These are phyloP conservation scores for Sylvia atricapilla DNA, from an alignment of 2,113 vertebrate genomes.

Conservation along the genomic window DNA sequence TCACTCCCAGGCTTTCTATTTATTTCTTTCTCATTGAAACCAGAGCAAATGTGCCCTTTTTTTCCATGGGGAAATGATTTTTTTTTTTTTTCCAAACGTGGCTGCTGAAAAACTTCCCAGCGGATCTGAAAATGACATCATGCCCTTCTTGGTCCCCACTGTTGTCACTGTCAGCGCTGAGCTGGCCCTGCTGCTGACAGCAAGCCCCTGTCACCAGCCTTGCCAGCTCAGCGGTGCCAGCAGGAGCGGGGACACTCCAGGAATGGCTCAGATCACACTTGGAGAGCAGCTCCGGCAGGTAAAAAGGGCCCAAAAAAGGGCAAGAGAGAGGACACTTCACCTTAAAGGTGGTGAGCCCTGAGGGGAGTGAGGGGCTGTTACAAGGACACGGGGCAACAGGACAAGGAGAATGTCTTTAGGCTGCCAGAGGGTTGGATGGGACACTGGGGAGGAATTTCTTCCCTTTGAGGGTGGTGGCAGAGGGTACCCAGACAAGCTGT, in stretches of 20 bases:
- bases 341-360: not conserved
- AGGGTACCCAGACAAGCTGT: not conserved
- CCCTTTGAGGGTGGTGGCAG: not conserved
- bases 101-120: not conserved
- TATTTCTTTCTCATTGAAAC: constrained; percentile 60
- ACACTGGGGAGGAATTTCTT: not conserved
- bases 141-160: not conserved
- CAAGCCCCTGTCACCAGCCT: not conserved
- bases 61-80: not conserved
- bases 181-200: not conserved
- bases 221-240: not conserved
- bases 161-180: not conserved
- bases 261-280: rapidly evolving
- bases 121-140: not conserved
- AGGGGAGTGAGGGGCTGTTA: not conserved
- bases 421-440: not conserved
- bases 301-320: not conserved
- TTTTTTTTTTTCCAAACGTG: constrained; percentile 2
- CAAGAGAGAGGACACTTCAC: not conserved
- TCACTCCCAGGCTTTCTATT: constrained; percentile 55
- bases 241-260: not conserved
- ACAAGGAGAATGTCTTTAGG: rapidly evolving
- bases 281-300: not conserved
- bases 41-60: constrained; percentile 33
- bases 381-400: not conserved